phyloP scores from a whole-genome alignment of 2,888 invertebrate genomes.

The Agonopterix arenella region DNA sequence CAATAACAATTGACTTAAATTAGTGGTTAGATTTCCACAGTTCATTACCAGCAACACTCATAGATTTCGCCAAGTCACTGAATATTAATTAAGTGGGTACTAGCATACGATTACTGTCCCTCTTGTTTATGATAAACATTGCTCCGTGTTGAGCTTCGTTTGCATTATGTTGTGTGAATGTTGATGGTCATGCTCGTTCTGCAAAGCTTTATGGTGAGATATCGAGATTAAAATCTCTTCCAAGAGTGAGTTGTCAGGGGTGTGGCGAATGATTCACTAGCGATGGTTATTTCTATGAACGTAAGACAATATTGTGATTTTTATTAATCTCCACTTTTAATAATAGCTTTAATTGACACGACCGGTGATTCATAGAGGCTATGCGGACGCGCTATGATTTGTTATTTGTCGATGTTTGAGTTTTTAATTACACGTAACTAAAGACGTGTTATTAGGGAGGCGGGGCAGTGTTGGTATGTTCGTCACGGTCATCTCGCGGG shows the following conservation, averaged over 20 bases:
- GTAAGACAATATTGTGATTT: conserved; percentile 44
- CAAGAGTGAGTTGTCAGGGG: conserved; percentile 58
- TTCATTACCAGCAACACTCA: conserved; percentile 29
- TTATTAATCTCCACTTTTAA: conserved; percentile 49
- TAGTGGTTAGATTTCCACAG: conserved; percentile 31
- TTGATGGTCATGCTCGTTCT: conserved; percentile 54
- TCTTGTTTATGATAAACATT: conserved; percentile 50
- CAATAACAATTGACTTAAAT: conserved; percentile 43
- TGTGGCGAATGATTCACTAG: conserved; percentile 55
- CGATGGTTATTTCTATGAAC: conserved; percentile 51
- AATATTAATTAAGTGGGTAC: conserved; percentile 37
- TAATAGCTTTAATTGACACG: conserved; percentile 63
- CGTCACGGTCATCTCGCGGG: conserved; percentile 52
- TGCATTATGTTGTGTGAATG: conserved; percentile 45
- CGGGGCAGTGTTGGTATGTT: conserved; percentile 53
- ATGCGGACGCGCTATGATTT: conserved; percentile 47
- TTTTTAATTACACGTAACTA: conserved; percentile 72
- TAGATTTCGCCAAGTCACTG: conserved; percentile 54
- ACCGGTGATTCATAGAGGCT: conserved; percentile 54
- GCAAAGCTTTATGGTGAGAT: conserved; percentile 49
- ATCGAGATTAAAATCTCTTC: conserved; percentile 52
- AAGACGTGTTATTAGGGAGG: conserved; percentile 62
- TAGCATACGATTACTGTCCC: not conserved
- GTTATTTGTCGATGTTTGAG: conserved; percentile 69
- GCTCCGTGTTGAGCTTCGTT: conserved; percentile 32